phyloP scores from a whole-genome alignment of 2,797 vertebrate species.

The Eurystomus glaucurus region DNA sequence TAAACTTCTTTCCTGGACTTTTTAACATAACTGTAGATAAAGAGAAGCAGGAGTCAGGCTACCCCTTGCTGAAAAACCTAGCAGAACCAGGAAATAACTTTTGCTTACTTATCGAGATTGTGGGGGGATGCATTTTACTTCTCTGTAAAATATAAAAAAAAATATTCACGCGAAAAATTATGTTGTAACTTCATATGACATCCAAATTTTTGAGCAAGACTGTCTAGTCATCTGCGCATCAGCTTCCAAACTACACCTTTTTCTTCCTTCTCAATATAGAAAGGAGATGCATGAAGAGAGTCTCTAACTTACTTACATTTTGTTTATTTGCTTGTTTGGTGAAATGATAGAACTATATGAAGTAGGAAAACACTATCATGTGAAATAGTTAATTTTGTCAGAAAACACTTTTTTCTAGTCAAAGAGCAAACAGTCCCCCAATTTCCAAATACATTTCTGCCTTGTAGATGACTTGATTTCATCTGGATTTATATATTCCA shows the following conservation, averaged over 20 bases:
- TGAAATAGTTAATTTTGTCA: not conserved
- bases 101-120: fast-evolving
- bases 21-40: not conserved
- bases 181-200: not conserved
- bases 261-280: not conserved
- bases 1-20: not conserved
- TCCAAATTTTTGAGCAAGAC: not conserved
- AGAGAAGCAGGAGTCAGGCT: not conserved
- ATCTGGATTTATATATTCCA: not conserved
- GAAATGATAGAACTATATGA: not conserved
- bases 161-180: not conserved
- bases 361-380: not conserved
- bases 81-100: not conserved
- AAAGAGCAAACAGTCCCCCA: not conserved
- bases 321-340: not conserved
- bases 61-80: not conserved
- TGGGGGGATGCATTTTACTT: not conserved
- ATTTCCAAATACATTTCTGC: not conserved
- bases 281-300: not conserved
- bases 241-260: not conserved
- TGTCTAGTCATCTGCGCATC: not conserved
- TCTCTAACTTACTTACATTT: not conserved
- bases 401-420: not conserved
- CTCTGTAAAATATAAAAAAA: not conserved
- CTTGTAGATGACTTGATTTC: not conserved